Evolutionary conservation across 2,113 vertebrate species (phyloP), one percentile per base, ranked within the genome.

Genomic region (Tetrax tetrax): DNA sequence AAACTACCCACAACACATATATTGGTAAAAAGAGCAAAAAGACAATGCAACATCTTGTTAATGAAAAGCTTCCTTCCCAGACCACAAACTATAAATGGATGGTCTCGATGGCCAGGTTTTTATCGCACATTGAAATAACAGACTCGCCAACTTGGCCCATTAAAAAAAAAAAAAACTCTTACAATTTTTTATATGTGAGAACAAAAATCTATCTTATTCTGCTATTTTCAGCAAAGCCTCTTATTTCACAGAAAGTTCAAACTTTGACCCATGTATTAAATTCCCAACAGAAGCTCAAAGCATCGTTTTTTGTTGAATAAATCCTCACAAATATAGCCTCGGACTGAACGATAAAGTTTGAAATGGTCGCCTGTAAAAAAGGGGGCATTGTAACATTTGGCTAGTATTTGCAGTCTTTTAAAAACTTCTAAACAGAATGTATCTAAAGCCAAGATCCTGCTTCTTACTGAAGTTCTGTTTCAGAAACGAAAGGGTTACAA

Each of bases 231-330:
- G 83, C 65, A 93, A 95, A 95, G 95, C 70, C 79, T 90, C 94
- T 75, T 91, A 93, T 95, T 96, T 96, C 83, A 87, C 82, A 87
- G 56, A 91, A 96, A 96, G 90, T 93, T 96, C 95, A 92, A 86
- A 95, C 77, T 89, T 93, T 97, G 94, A 96, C 92, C 90, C 64
- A 80, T 5, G 93, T 94, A 93, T 96, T 96, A 91, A 94, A 93
- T 93, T 96, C 86, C 86, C 75, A 61, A 25, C 1, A 87, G 80
- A 92, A 22, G 23, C 50, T 94, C 77, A 92, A n/a, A 92, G 66
- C 95, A 96, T 95, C 96, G 56, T 80, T 95, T 83, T 95, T 86
- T 96, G 87, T 95, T 85, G 86, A 97, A 91, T 89, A 97, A 96
- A 96, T 84, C 93, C 77, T 93, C 77, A 85, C 87, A 96, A 93